A percentile compares a stretch with the other conserved stretches of the same genome.
Evolutionary conservation across 2,888 invertebrate genomes (phyloP).

Genomic region (Drosophila nr. perissopoda): DNA sequence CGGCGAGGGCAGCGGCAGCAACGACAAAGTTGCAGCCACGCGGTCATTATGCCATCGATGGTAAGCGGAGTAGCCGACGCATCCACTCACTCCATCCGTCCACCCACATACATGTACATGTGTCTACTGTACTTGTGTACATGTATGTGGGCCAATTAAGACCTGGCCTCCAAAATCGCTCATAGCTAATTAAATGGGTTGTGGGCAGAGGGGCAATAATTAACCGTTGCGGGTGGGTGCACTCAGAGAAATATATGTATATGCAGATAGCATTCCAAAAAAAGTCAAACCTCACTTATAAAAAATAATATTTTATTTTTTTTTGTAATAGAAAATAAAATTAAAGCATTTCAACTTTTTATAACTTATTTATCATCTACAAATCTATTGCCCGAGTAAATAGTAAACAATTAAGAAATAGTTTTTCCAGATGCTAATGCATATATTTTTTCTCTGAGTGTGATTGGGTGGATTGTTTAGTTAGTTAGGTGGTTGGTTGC

Average conservation of each 20-base stretch:
- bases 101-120: constrained; percentile 40
- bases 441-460: not conserved
- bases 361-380: not conserved
- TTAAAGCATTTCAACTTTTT: not conserved
- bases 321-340: not conserved
- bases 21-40: constrained; percentile 28
- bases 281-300: not conserved
- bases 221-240: constrained; percentile 7
- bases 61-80: constrained; percentile 68
- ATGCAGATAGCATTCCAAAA: not conserved
- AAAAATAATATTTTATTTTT: fast-evolving
- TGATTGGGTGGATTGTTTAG: constrained; percentile 5
- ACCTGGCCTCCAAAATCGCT: constrained; percentile 28
- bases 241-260: constrained; percentile 1
- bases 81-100: constrained; percentile 8
- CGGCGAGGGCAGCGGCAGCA: constrained; percentile 17
- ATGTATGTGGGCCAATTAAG: constrained; percentile 46
- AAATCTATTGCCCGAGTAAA: not conserved
- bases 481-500: constrained; percentile 26
- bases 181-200: constrained; percentile 27
- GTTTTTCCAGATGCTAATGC: not conserved
- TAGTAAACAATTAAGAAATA: not conserved
- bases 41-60: constrained; percentile 69
- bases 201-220: constrained; percentile 12
- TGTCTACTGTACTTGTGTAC: not conserved